Evolutionary conservation across 2,113 vertebrate species (phyloP).

Genomic region (Mus pahari): DNA sequence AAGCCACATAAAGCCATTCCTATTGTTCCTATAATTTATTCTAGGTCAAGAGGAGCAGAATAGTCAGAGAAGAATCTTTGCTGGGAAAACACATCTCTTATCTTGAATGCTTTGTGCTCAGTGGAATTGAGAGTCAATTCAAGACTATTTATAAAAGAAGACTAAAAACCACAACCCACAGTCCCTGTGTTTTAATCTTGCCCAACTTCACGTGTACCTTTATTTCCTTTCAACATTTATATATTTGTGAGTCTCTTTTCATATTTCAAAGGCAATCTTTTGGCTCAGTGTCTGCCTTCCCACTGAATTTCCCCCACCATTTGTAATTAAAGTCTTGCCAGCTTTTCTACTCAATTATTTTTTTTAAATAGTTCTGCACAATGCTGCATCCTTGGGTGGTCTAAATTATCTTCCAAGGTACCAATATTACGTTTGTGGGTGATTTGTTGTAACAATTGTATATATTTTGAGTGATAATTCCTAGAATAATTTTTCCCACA

Average conservation of each 20-base stretch:
- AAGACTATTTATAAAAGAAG: neutral
- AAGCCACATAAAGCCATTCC: neutral
- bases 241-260: neutral
- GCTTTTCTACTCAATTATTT: neutral
- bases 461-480: slow-evolving; percentile 3
- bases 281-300: neutral
- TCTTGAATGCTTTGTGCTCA: neutral
- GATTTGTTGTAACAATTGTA: neutral
- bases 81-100: neutral
- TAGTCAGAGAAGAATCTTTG: neutral
- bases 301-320: neutral
- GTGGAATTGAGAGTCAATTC: neutral
- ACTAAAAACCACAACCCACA: neutral
- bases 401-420: slow-evolving; percentile 24
- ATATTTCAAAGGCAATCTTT: neutral
- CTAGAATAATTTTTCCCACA: neutral
- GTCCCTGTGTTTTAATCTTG: neutral
- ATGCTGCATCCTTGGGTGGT: slow-evolving; percentile 1
- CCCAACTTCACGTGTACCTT: fast-evolving
- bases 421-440: neutral
- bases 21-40: neutral
- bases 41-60: neutral
- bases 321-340: slow-evolving; percentile 35
- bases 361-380: neutral
- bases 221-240: neutral